phyloP scores from a whole-genome alignment of 2,888 invertebrate genomes.

The Smittia sp. region DNA sequence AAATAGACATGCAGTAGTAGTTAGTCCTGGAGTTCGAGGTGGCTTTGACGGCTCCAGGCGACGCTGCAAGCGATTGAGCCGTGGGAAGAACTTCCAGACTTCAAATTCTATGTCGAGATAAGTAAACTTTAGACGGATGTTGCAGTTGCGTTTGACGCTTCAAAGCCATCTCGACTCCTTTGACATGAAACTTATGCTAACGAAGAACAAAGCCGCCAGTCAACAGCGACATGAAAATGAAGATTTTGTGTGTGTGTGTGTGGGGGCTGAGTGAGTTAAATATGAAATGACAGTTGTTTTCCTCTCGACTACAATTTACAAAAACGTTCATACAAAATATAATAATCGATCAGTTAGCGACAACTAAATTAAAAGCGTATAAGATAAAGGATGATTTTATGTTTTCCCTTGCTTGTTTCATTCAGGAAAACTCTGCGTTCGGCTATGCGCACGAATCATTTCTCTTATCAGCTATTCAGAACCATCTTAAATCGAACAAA shows the following conservation, averaged over 20 bases:
- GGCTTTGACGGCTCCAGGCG: no score
- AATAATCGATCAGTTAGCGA: neutral
- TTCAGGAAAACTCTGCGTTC: neutral
- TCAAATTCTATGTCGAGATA: no score
- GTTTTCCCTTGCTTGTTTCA: neutral
- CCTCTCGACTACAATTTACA: neutral
- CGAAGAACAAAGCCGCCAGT: neutral
- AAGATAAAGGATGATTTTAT: neutral
- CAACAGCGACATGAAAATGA: neutral
- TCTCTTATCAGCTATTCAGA: neutral
- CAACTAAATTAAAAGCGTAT: constrained; percentile 3
- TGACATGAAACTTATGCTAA: neutral
- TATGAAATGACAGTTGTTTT: neutral
- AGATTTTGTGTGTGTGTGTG: neutral
- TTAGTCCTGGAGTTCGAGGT: no score
- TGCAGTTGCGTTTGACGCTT: no score
- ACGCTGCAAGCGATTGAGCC: no score
- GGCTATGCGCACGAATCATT: neutral
- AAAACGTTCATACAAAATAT: constrained; percentile 7
- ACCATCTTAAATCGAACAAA: neutral
- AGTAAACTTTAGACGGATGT: no score
- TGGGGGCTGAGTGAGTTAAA: neutral
- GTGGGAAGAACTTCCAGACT: no score
- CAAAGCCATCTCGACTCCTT: neutral
- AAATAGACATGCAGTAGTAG: neutral